Evolutionary conservation across 1,140 invertebrate genomes (phyloP).

Genomic region (Aphelinus certus): DNA sequence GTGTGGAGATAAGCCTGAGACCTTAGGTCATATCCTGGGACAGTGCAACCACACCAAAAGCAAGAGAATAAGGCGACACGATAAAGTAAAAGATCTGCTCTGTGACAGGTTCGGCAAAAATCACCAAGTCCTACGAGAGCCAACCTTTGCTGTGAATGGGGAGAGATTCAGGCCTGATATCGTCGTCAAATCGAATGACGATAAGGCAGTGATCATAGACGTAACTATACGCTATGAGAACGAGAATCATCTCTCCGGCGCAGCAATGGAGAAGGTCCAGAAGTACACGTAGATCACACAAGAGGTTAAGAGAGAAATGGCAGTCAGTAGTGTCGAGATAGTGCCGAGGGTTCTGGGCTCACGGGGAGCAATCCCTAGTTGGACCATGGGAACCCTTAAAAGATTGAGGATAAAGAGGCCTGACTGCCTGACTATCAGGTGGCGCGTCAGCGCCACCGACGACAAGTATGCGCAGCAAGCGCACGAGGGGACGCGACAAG

Average conservation of each 20-base stretch:
- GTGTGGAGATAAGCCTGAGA: not conserved
- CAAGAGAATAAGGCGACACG: not conserved
- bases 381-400: not conserved
- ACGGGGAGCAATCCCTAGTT: not conserved
- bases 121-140: not conserved
- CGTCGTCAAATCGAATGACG: not conserved
- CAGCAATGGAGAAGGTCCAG: not conserved
- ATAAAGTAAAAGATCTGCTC: not conserved
- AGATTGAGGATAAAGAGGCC: not conserved
- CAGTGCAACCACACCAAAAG: not conserved
- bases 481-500: no score
- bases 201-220: not conserved
- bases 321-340: not conserved
- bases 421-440: slow-evolving; percentile 9
- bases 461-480: no score
- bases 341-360: not conserved
- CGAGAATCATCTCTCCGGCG: not conserved
- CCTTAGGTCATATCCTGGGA: not conserved
- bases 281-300: not conserved
- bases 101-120: not conserved
- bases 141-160: no score
- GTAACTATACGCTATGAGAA: not conserved
- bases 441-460: no score
- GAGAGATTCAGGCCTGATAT: not conserved
- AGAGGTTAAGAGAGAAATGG: not conserved